Evolutionary conservation across 2,888 invertebrate species (phyloP), one percentile per base, ranked within the genome.

Genomic region (Chesias legatella): DNA sequence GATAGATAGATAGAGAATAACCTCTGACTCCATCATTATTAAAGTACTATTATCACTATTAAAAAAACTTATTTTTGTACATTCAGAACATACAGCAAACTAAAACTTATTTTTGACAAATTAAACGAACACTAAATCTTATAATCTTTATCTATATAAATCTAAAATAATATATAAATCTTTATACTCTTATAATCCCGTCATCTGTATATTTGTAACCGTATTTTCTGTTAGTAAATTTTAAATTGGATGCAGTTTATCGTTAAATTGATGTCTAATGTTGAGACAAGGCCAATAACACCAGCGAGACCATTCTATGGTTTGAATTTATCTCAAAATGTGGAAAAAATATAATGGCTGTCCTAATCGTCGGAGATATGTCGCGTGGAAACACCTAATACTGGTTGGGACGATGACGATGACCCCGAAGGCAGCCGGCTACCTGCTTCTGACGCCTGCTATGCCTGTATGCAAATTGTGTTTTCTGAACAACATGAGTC

Each of bases 401-500:
- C 74, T 70, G 76, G 80, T 79, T 72, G 63, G 65, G 70, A 60
- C 63, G 70, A 77, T 76, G 81, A 80, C 84, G 80, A 81, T 82
- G 86, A 85, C 85, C 88, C 70, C 78, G 40, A 57, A 42, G 57
- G 52, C 53, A 53, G 51, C 54, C 59, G 59, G 60, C 79, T 85
- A 84, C 86, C 86, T 86, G 88, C 73, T 70, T 58, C 67, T 68
- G 13, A 5, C 5, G 77, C 66, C 66, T 76, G 76, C 67, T 67
- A 77, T 76, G 78, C 68, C 67, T 78, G 69, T 85, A 84, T 84
- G 83, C 76, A 76, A 84, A 84, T 83, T 60, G 67, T 81, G 65
- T 79, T 80, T 79, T 73, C 69, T 63, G 62, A 66, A 59, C 63
- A 55, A 60, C 58, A 58, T 60, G 69, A 73, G 84, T 84, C 88